Conservation (phyloP, 2,797 vertebrate genomes). For the Chanos chanos region DNA sequence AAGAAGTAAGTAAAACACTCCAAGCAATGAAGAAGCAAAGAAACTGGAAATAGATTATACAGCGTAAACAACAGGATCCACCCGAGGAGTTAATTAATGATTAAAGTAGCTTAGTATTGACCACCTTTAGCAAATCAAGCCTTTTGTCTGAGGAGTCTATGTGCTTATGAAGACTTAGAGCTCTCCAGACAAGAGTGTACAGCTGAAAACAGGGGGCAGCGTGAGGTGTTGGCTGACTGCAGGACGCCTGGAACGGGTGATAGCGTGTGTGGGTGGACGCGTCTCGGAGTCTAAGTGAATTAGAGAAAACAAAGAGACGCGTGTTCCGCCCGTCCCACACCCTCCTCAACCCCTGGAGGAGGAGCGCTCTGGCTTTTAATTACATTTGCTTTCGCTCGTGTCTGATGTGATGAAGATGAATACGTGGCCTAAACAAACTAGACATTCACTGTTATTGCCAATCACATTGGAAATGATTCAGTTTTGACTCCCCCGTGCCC, state of each 20-base stretch:
- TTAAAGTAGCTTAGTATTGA: too few species aligned
- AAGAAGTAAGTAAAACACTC: too few species aligned
- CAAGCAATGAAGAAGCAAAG: too few species aligned
- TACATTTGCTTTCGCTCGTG: conserved; percentile 59
- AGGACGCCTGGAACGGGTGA: conserved; percentile 62
- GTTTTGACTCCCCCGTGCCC: conserved; percentile 56
- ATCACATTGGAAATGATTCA: conserved; percentile 64
- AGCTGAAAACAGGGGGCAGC: conserved; percentile 34
- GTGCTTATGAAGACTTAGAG: not conserved
- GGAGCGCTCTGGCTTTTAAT: conserved; percentile 30
- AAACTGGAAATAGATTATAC: too few species aligned
- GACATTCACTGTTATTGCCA: conserved; percentile 68
- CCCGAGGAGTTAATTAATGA: too few species aligned
- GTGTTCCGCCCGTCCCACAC: conserved; percentile 23
- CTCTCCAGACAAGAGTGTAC: not conserved
- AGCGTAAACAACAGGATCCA: too few species aligned
- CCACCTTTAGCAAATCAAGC: not conserved
- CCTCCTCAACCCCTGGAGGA: conserved; percentile 24
- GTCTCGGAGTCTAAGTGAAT: conserved; percentile 48
- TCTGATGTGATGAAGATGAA: conserved; percentile 50
- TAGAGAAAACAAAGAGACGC: conserved; percentile 53
- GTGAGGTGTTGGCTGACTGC: conserved; percentile 58
- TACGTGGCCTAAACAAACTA: conserved; percentile 62
- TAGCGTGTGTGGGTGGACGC: conserved; percentile 53
- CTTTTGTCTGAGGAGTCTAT: not conserved